Base-by-base conservation (phyloP, 2,797 vertebrate genomes). In the Pseudochirops corinnae region DNA sequence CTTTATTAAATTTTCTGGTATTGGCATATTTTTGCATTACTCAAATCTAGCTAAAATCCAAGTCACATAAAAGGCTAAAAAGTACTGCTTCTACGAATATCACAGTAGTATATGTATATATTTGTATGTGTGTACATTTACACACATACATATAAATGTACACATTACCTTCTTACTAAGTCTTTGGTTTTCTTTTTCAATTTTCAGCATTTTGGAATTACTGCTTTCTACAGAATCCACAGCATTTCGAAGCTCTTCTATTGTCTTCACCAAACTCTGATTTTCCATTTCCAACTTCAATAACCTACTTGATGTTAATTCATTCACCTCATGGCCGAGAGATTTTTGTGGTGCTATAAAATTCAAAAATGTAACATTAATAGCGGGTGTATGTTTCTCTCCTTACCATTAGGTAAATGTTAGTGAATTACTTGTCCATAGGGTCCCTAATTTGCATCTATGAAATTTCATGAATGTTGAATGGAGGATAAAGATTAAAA, bases 261-360 rank as follows among this genome's bases (percentile, higher is more conserved):
- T 99, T 0, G 99, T 99, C 98, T 99, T 99, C 98, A 99, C 98
- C 98, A 99, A 99, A 21, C 99, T 99, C 98, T 99, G 99, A 98
- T 99, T 99, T 98, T 99, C 99, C 99, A 99, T 99, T 98, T 99
- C 99, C 97, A 99, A 92, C 98, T 99, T 99, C 95, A 99, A 98
- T 94, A 99, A 99, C 39, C 99, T 99, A 97, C 99, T 99, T 39
- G 99, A 99, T 31, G 99, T 99, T 98, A 99, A 98, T 94, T 99
- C 99, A 96, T 99, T 99, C 94, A 99, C 99, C 97, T 99, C 99
- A 92, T 99, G 99, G 39, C 99, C 99, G 96, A 99, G 98, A 67
- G 99, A 99, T 95, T 99, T 99, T 98, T 99, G 99, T 92, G 99
- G 99, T 93, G 98, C 99, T 99, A 96, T 33, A 96, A 94, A 58